These are phyloP conservation scores for Philaethria dido DNA, from an alignment of 2,888 invertebrate species.

Conservation along the genomic window DNA sequence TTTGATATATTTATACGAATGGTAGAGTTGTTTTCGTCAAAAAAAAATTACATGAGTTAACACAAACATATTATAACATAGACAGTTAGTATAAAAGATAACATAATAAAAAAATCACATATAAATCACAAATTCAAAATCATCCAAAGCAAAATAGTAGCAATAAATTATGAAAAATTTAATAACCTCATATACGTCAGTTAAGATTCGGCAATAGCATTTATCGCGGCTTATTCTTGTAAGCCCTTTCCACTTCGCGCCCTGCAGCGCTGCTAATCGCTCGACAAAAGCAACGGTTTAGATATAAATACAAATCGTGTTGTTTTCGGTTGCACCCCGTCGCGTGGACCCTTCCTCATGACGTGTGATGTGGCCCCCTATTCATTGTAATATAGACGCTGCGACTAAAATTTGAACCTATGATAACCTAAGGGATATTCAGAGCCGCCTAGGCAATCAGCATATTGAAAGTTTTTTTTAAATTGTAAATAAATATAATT, in stretches of 20 bases:
- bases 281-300: slow-evolving; percentile 77
- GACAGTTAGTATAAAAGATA: no score
- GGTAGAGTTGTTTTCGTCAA: no score
- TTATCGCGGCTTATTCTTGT: slow-evolving; percentile 51
- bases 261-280: slow-evolving; percentile 71
- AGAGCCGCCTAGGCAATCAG: no score
- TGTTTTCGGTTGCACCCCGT: slow-evolving; percentile 76
- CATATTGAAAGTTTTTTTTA: no score
- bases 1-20: no score
- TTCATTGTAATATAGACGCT: slow-evolving; percentile 27
- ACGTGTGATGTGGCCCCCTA: slow-evolving; percentile 34
- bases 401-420: neutral
- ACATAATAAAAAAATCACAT: neutral
- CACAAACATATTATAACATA: no score
- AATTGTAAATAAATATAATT: no score
- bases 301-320: slow-evolving; percentile 82
- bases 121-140: neutral
- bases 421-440: neutral
- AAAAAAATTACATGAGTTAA: no score
- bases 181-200: slow-evolving; percentile 37
- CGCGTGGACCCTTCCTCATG: slow-evolving; percentile 49
- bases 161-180: slow-evolving; percentile 32
- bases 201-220: slow-evolving; percentile 44
- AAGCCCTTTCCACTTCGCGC: slow-evolving; percentile 61
- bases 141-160: neutral